Base-by-base conservation (phyloP, 1,140 invertebrate species). In the Drosophila aff. region DNA sequence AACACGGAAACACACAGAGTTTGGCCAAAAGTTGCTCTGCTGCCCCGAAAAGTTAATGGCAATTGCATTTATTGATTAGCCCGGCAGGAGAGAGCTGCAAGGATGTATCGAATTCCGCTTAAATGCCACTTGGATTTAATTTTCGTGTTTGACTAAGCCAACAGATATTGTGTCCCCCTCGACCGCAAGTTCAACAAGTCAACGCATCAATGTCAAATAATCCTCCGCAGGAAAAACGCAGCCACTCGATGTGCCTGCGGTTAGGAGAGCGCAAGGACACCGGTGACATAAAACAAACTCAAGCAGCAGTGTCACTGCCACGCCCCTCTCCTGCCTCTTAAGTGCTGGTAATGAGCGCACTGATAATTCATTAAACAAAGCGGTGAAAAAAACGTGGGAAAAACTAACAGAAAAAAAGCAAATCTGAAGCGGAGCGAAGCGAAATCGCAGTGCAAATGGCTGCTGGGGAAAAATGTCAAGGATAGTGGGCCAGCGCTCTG, bases 341-440 rank as follows among this genome's bases (percentile, higher is more conserved):
- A 80, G 69, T 64, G 76, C 72, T 63, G 62, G 63, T 87, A 87
- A 87, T 83, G 84, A 87, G 84, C 77, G 63, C 76, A 53, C 68
- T 81, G 80, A 75, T 83, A 89, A 81, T 83, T 78, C 76, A 68
- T 74, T 81, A 85, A 85, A 81, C 82, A 85, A 81, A 81, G 62
- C 67, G 59, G 21, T 31, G 23, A 33, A 63, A 53, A 53, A 38
- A 64, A 44, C 36, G n/a, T 41, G 23, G 10, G 9, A 40, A 44
- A 31, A 33, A 53, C 28, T 21, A 55, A 40, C 33, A 38, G 4
- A 49, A 61, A 46, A 38, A 41, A 64, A 26, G 36, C 9, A 53
- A 74, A 67, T 58, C 55, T 50, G 58, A 66, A 82, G 76, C 68
- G 71, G 10, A 57, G 36, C 36, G 53, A 58, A 47, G 33, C 21